Percentiles rank a stretch among this genome's conserved stretches.
phyloP scores from a whole-genome alignment of 2,888 invertebrate species.

The Leucophenga montana region DNA sequence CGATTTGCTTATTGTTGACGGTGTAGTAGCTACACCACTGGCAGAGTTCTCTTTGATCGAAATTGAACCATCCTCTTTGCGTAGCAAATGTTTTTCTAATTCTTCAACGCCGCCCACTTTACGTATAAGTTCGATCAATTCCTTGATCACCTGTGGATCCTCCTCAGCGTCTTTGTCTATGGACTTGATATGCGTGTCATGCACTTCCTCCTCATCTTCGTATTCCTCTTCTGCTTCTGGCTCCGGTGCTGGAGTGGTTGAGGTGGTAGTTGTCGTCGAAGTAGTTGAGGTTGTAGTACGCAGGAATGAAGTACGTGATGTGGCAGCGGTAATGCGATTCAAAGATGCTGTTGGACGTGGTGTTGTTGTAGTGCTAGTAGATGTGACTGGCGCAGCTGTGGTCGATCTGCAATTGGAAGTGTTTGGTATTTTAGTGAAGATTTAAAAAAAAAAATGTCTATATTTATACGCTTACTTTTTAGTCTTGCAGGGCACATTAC shows the following conservation, averaged over 20 bases:
- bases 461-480: slow-evolving; percentile 58
- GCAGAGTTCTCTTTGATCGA: slow-evolving; percentile 72
- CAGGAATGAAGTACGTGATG: slow-evolving; percentile 70
- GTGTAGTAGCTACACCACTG: slow-evolving; percentile 73
- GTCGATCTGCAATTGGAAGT: slow-evolving; percentile 69
- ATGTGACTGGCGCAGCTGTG: slow-evolving; percentile 75
- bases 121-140: slow-evolving; percentile 86
- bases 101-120: slow-evolving; percentile 92
- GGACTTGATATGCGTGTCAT: slow-evolving; percentile 38
- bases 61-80: slow-evolving; percentile 75
- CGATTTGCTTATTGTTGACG: slow-evolving; percentile 81
- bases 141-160: slow-evolving; percentile 81
- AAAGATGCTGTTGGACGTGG: slow-evolving; percentile 72
- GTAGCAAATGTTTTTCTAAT: slow-evolving; percentile 83
- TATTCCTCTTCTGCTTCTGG: slow-evolving; percentile 75
- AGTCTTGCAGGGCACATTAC: slow-evolving; percentile 88
- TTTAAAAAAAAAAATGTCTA: not conserved
- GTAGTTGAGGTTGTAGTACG: slow-evolving; percentile 70
- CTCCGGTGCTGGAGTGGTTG: slow-evolving; percentile 65
- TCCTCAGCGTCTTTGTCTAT: slow-evolving; percentile 69
- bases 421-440: not conserved
- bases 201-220: slow-evolving; percentile 70
- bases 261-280: slow-evolving; percentile 72
- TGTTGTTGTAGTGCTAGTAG: slow-evolving; percentile 73
- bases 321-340: slow-evolving; percentile 72